phyloP scores from a whole-genome alignment of 2,888 invertebrate genomes.

The Trichopria drosophilae region DNA sequence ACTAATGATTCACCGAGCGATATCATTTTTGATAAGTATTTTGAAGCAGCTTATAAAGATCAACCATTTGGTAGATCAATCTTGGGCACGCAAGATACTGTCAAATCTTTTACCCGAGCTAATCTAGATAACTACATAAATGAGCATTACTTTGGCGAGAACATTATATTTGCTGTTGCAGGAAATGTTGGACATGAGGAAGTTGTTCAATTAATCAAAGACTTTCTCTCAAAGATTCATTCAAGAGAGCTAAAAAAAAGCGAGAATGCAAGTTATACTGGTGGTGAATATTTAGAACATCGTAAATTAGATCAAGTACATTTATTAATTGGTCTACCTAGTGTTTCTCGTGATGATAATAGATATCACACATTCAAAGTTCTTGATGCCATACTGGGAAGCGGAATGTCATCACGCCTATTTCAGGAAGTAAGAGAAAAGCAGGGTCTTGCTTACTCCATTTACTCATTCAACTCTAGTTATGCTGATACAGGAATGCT shows the following conservation, averaged over 20 bases:
- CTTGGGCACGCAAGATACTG: conserved; percentile 9
- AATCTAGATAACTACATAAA: conserved; percentile 10
- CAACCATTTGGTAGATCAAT: conserved; percentile 19
- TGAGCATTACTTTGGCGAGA: conserved; percentile 10
- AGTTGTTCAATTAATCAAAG: conserved; percentile 9
- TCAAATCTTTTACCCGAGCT: conserved; percentile 14
- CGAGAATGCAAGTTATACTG: conserved; percentile 10
- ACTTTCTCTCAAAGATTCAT: conserved; percentile 9
- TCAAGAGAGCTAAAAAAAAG: conserved; percentile 3
- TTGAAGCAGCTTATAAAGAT: conserved; percentile 10
- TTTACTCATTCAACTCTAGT: conserved; percentile 13
- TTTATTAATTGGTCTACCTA: conserved; percentile 14
- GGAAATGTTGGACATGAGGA: conserved; percentile 17
- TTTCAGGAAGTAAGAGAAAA: conserved; percentile 17
- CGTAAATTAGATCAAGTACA: conserved; percentile 17
- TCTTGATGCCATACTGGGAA: conserved; percentile 4
- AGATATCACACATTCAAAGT: conserved; percentile 11
- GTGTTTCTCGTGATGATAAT: conserved; percentile 10
- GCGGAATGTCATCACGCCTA: conserved; percentile 13
- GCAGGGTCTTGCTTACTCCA: conserved; percentile 10
- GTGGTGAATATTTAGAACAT: conserved; percentile 12
- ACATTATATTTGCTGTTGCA: conserved; percentile 11
- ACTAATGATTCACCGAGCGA: conserved; percentile 17
- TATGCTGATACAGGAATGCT: conserved; percentile 12
- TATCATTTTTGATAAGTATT: conserved; percentile 12